These are phyloP conservation scores for Chaenodraco wilsoni DNA, from an alignment of 2,797 vertebrate genomes.

Conservation along the genomic window DNA sequence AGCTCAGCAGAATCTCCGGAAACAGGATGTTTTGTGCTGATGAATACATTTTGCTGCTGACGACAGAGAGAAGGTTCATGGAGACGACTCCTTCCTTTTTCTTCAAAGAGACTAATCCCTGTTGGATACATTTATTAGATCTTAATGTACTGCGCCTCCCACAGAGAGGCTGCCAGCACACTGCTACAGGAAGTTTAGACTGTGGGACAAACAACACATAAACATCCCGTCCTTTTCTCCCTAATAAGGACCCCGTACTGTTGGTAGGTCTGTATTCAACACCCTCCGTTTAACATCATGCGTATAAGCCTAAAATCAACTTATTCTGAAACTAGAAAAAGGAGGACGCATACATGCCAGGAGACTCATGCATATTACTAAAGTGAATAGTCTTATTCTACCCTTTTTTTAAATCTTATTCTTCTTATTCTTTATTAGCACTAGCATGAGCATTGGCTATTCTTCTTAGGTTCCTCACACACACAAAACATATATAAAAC, in stretches of 20 bases:
- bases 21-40: constrained; percentile 62
- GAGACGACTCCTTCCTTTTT: constrained; percentile 51
- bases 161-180: constrained; percentile 56
- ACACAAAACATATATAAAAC: too few species aligned
- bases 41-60: constrained; percentile 48
- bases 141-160: constrained; percentile 65
- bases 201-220: constrained; percentile 34
- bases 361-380: constrained; percentile 14
- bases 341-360: background rate
- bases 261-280: background rate
- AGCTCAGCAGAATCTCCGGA: constrained; percentile 46
- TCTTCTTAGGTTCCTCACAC: too few species aligned
- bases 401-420: too few species aligned
- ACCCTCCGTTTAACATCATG: constrained; percentile 4
- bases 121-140: constrained; percentile 66
- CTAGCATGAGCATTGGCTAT: too few species aligned
- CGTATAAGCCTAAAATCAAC: background rate
- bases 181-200: constrained; percentile 47
- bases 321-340: constrained; percentile 1
- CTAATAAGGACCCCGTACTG: constrained; percentile 2
- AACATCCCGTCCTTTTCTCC: constrained; percentile 19
- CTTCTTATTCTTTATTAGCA: too few species aligned
- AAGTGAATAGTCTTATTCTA: background rate
- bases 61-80: constrained; percentile 38
- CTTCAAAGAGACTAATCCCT: constrained; percentile 69